These are phyloP conservation scores for Sceloporus undulatus DNA, from an alignment of 2,113 vertebrate genomes.

Conservation along the genomic window DNA sequence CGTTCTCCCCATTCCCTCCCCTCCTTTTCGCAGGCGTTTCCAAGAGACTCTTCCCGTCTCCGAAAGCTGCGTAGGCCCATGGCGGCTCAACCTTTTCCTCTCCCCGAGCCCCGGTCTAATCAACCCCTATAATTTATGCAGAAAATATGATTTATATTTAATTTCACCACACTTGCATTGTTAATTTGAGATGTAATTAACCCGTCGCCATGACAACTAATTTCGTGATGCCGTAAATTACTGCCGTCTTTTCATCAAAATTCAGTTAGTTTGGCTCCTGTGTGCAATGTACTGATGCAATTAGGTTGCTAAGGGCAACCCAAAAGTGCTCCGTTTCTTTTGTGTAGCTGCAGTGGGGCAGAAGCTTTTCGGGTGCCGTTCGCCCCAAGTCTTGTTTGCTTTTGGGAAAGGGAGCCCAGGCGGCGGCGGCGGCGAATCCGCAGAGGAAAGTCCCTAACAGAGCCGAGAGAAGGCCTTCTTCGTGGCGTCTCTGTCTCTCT, in stretches of 20 bases:
- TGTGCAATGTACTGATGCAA: constrained; percentile 99
- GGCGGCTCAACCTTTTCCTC: constrained; percentile 99
- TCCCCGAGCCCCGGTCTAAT: constrained; percentile 99
- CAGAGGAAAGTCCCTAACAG: constrained; percentile 72
- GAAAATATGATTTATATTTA: constrained; percentile 99
- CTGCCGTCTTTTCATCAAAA: constrained; percentile 99
- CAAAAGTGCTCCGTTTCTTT: constrained; percentile 99
- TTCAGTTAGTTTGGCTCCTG: constrained; percentile 99
- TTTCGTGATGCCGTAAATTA: constrained; percentile 99
- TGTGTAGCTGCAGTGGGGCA: constrained; percentile 95
- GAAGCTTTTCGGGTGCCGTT: constrained; percentile 88
- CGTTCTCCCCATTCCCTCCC: constrained; percentile 52
- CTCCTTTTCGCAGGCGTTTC: constrained; percentile 67
- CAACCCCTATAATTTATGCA: constrained; percentile 99
- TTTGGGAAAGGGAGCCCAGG: constrained; percentile 68
- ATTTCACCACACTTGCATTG: constrained; percentile 99
- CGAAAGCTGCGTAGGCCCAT: constrained; percentile 94
- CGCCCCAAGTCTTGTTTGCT: constrained; percentile 87
- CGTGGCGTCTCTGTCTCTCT: neutral
- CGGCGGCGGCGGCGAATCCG: constrained; percentile 58
- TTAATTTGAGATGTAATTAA: constrained; percentile 99
- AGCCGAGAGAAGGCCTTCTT: constrained; percentile 59
- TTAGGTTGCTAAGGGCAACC: constrained; percentile 99
- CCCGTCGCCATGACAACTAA: constrained; percentile 99
- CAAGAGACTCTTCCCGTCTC: constrained; percentile 80